Percentiles rank a stretch among this genome's conserved stretches.
Evolutionary conservation across 1,140 invertebrate species (phyloP).

Genomic region (Drosophila lacteicornis): DNA sequence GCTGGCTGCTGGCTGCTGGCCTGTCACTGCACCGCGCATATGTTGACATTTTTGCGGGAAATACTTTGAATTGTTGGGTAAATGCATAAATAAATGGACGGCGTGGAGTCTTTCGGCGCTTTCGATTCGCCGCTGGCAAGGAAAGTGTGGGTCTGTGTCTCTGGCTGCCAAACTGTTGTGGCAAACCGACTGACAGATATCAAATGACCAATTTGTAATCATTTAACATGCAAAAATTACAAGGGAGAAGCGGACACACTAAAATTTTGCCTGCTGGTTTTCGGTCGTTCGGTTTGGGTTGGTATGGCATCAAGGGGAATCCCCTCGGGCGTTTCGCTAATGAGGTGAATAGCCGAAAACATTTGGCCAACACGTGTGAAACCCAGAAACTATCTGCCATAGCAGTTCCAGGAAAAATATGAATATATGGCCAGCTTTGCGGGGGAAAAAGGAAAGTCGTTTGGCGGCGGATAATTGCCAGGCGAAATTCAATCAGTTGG

Average conservation of each 20-base stretch:
- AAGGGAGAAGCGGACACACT: constrained; percentile 27
- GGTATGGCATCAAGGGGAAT: constrained; percentile 44
- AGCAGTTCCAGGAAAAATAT: constrained; percentile 30
- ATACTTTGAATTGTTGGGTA: constrained; percentile 74
- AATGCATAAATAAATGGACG: constrained; percentile 59
- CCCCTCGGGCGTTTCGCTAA: constrained; percentile 53
- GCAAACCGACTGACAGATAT: constrained; percentile 58
- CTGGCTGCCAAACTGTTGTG: constrained; percentile 60
- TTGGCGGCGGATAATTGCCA: constrained; percentile 32
- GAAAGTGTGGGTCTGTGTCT: constrained; percentile 56
- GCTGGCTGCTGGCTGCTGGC: constrained; percentile 19
- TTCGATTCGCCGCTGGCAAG: constrained; percentile 44
- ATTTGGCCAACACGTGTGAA: constrained; percentile 58
- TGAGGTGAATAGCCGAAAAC: constrained; percentile 53
- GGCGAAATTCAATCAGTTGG: constrained; percentile 60
- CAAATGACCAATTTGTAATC: constrained; percentile 76
- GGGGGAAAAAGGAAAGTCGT: constrained; percentile 56
- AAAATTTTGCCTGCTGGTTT: constrained; percentile 34
- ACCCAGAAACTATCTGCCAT: constrained; percentile 5
- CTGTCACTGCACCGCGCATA: constrained; percentile 76
- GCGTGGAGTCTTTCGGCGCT: constrained; percentile 26
- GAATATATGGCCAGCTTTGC: too few species aligned
- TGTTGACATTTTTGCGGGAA: constrained; percentile 76
- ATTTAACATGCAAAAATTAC: constrained; percentile 64
- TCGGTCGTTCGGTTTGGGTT: background rate